Conservation (phyloP, 1,140 invertebrate species). For the Callitettix versicolor region DNA sequence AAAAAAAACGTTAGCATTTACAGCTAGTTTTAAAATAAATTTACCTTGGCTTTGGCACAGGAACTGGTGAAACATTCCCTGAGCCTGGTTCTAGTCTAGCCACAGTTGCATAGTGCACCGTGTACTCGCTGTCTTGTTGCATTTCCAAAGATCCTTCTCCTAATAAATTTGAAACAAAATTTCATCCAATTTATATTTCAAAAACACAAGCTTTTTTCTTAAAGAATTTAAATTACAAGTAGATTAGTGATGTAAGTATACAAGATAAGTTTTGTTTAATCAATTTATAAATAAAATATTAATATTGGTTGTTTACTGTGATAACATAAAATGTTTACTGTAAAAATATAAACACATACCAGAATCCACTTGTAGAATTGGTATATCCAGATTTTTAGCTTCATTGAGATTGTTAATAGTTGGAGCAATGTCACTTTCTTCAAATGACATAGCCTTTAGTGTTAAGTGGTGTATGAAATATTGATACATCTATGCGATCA, state of each 20-base stretch:
- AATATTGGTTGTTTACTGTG: too few species aligned
- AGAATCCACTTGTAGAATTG: conserved; percentile 6
- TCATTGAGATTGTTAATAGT: neutral
- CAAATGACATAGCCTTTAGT: neutral
- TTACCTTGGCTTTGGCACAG: conserved; percentile 20
- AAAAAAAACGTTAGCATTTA: too few species aligned
- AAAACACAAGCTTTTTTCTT: neutral
- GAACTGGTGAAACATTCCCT: neutral
- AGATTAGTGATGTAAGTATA: too few species aligned
- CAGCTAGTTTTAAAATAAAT: too few species aligned
- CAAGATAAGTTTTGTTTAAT: too few species aligned
- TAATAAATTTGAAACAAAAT: neutral
- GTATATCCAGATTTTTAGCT: neutral
- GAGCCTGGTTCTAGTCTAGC: conserved; percentile 37
- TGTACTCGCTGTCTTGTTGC: conserved; percentile 49
- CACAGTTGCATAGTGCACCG: conserved; percentile 45
- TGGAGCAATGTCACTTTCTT: conserved; percentile 1
- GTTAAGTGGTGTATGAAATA: too few species aligned
- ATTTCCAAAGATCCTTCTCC: conserved; percentile 25
- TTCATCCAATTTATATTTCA: neutral
- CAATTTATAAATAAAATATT: too few species aligned
- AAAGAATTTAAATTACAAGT: too few species aligned
- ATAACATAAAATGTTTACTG: too few species aligned
- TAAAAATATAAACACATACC: neutral
- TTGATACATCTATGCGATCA: too few species aligned